These are phyloP conservation scores for Bicyclus anynana DNA, from an alignment of 1,140 invertebrate genomes.

Conservation along the genomic window DNA sequence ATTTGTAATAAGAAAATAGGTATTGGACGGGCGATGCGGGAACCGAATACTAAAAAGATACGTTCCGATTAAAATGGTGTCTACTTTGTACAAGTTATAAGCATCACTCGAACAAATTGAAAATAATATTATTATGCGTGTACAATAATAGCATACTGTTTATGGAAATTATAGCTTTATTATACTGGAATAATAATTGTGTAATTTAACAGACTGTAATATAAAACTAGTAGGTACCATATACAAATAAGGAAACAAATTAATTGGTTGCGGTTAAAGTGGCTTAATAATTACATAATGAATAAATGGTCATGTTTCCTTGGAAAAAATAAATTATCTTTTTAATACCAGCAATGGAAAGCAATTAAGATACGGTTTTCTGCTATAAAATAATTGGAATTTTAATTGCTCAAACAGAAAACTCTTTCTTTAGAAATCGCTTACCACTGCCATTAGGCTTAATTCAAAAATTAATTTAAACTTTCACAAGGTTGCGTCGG, in stretches of 20 bases:
- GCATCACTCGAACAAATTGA: background rate
- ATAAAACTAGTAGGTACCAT: constrained; percentile 1
- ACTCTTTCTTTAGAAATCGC: constrained; percentile 74
- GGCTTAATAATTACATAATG: constrained; percentile 13
- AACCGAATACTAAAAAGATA: constrained; percentile 37
- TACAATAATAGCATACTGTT: background rate
- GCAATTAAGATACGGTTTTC: constrained; percentile 63
- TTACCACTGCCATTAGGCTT: constrained; percentile 74
- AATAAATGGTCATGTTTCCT: constrained; percentile 16
- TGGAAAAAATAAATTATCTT: constrained; percentile 32
- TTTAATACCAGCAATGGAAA: constrained; percentile 52
- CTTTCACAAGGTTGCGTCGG: constrained; percentile 70
- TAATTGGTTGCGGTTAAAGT: constrained; percentile 10
- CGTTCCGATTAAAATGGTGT: constrained; percentile 34
- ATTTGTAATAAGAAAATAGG: constrained; percentile 31
- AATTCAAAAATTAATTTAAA: constrained; percentile 78
- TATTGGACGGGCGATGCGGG: constrained; percentile 30
- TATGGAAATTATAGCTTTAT: background rate
- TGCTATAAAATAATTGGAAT: constrained; percentile 67
- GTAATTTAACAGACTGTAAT: background rate
- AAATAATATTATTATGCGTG: background rate
- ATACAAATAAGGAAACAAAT: constrained; percentile 11
- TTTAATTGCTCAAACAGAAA: constrained; percentile 68
- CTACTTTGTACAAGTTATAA: constrained; percentile 3
- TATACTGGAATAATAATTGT: background rate